Percentiles rank a stretch among this genome's conserved stretches.
Evolutionary conservation across 2,797 vertebrate genomes (phyloP).

Genomic region (Lacerta bilineata): DNA sequence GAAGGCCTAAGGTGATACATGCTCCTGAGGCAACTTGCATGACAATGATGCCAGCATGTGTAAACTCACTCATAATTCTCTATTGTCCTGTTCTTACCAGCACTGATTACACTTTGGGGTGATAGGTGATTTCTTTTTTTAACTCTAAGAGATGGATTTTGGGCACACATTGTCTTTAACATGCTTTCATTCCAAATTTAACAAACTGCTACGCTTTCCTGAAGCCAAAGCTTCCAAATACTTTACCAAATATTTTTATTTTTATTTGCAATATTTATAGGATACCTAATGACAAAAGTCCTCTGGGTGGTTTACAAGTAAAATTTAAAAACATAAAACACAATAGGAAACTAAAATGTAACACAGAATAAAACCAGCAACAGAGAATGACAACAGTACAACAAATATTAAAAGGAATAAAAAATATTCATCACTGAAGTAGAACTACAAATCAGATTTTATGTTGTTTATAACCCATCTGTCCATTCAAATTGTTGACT

Average conservation of each 20-base stretch:
- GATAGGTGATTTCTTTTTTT: not conserved
- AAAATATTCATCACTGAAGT: too few relatives aligned
- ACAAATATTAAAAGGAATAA: too few relatives aligned
- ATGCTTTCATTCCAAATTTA: not conserved
- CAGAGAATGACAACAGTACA: too few relatives aligned
- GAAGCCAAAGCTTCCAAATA: not conserved
- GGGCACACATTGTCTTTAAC: not conserved
- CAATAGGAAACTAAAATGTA: too few relatives aligned
- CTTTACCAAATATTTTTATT: not conserved
- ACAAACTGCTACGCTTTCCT: not conserved
- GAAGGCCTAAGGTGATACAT: not conserved
- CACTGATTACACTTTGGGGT: conserved; percentile 25
- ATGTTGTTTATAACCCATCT: too few relatives aligned
- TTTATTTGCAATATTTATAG: too few relatives aligned
- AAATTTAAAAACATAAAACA: too few relatives aligned
- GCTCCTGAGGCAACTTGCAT: not conserved
- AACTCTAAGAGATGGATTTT: not conserved
- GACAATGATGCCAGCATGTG: not conserved
- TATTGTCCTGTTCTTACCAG: not conserved
- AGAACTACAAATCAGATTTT: too few relatives aligned
- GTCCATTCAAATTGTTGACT: too few relatives aligned
- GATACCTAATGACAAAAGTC: too few relatives aligned
- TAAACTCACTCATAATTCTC: not conserved
- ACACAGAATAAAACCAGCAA: too few relatives aligned
- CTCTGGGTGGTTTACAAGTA: too few relatives aligned